Conservation (phyloP, 2,888 invertebrate genomes). For the Polydrusus cervinus region DNA sequence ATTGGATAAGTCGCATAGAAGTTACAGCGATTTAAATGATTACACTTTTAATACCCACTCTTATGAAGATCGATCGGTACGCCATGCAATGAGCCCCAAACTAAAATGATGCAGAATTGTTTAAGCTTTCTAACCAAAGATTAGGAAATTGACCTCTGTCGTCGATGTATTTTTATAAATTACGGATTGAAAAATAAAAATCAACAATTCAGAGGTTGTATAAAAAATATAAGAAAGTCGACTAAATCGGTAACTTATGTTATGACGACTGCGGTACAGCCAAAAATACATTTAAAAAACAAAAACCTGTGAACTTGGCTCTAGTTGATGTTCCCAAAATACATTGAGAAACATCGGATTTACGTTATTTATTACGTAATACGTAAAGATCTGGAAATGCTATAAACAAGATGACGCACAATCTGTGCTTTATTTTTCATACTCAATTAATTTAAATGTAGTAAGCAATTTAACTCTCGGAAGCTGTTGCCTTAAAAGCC, state of each 20-base stretch:
- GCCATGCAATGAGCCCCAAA: too few relatives aligned
- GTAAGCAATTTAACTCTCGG: slow-evolving; percentile 20
- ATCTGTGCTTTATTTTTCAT: slow-evolving; percentile 35
- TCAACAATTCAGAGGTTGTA: neutral
- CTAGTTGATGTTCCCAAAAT: slow-evolving; percentile 42
- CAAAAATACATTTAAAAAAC: slow-evolving; percentile 24
- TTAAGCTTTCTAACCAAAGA: too few relatives aligned
- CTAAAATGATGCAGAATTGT: too few relatives aligned
- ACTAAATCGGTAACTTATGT: neutral
- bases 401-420: slow-evolving; percentile 38
- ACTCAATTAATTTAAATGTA: slow-evolving; percentile 15
- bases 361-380: too few relatives aligned
- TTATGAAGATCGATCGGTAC: too few relatives aligned
- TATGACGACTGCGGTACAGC: neutral
- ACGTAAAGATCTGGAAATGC: slow-evolving; percentile 33
- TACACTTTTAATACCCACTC: too few relatives aligned
- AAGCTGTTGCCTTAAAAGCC: slow-evolving; percentile 26
- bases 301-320: slow-evolving; percentile 46
- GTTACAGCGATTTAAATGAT: too few relatives aligned
- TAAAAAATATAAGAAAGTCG: too few relatives aligned
- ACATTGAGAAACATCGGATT: slow-evolving; percentile 29
- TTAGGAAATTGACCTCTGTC: too few relatives aligned
- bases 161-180: neutral
- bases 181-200: neutral
- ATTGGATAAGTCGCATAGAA: too few relatives aligned